These are phyloP conservation scores for Drosophila sturtevanti DNA, from an alignment of 1,140 invertebrate genomes.

Conservation along the genomic window DNA sequence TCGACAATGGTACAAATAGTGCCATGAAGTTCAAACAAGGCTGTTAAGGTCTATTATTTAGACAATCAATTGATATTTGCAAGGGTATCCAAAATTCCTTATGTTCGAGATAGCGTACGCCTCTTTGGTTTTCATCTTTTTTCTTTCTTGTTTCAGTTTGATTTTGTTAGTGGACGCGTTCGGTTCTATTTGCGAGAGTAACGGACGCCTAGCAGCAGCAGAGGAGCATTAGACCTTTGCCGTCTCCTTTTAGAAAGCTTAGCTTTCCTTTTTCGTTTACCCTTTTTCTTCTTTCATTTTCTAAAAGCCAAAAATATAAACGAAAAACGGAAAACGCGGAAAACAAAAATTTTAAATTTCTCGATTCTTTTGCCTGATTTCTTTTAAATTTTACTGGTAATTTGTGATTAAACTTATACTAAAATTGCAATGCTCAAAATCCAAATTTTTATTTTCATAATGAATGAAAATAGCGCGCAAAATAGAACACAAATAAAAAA, in stretches of 20 bases:
- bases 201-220: slow-evolving; percentile 36
- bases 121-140: slow-evolving; percentile 12
- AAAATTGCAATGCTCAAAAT: neutral
- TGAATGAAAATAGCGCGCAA: slow-evolving; percentile 34
- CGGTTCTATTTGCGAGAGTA: slow-evolving; percentile 49
- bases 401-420: slow-evolving; percentile 2
- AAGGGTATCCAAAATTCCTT: neutral
- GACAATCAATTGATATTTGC: neutral
- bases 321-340: neutral
- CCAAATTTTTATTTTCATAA: neutral
- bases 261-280: slow-evolving; percentile 29
- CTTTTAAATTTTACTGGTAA: slow-evolving; percentile 46
- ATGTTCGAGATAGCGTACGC: neutral
- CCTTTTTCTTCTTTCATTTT: neutral
- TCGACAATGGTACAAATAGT: no score
- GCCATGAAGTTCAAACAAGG: no score
- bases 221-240: slow-evolving; percentile 32
- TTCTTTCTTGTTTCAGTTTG: slow-evolving; percentile 49
- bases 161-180: slow-evolving; percentile 67
- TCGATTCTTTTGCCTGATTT: slow-evolving; percentile 2
- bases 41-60: no score
- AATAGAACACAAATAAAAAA: slow-evolving; percentile 54
- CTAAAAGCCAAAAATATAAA: neutral
- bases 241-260: slow-evolving; percentile 19
- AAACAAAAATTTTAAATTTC: neutral